Base-by-base conservation (phyloP, 2,797 vertebrate genomes). In the Pipistrellus pygmaeus region DNA sequence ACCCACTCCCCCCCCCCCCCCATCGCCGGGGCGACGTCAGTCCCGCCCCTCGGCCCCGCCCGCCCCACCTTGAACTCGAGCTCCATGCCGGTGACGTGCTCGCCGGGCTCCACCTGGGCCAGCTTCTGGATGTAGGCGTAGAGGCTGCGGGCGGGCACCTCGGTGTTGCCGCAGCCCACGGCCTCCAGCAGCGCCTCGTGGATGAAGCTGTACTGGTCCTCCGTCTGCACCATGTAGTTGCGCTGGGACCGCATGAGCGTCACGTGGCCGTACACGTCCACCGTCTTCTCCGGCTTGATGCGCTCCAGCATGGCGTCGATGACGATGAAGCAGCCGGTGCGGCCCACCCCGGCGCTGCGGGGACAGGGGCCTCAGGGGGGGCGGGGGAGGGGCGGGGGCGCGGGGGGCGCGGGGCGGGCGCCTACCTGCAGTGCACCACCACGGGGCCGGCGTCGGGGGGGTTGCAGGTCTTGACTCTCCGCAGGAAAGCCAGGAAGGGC, bases 161-260 rank as follows among this genome's bases (percentile, higher is more conserved):
- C 99, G 0, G 99, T 99, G 98, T 99, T 99, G 85, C 99, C 99
- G 0, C 99, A 99, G 97, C 99, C 99, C 21, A 99, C 99, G 0
- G 99, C 99, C 98, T 99, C 99, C 62, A 99, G 99, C 98, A 99
- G 98, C 2, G 99, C 99, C 46, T 99, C 99, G 3, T 99, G 99
- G 94, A 99, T 99, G 98, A 99, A 99, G 98, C 99, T 99, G 98
- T 99, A 99, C 98, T 99, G 99, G 98, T 99, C 99, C 96, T 99
- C 99, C 0, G 99, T 99, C 98, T 99, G 99, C 78, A 99, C 99
- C 99, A 99, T 99, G 98, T 99, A 99, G 98, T 99, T 99, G 20
- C 99, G 98, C 97, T 99, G 99, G 0, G 99, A 99, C 73, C 99
- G 98, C 99, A 99, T 99, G 97, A 99, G 99, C 0, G 99, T 99